Conservation (phyloP, 2,888 invertebrate species). For the Monochamus alternatus region DNA sequence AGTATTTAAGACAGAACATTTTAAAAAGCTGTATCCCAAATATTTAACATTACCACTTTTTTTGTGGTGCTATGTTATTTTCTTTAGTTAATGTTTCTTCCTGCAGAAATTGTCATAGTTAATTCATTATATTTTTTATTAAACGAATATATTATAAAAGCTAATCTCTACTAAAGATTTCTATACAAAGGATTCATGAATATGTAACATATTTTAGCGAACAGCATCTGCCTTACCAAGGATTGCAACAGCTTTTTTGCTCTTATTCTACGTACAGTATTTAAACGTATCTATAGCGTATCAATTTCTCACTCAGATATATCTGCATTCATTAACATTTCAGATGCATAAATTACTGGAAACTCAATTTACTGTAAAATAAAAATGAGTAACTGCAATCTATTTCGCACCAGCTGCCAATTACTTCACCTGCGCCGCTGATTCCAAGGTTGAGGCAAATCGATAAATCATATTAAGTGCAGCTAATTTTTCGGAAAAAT, state of each 20-base stretch:
- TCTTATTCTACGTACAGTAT: neutral
- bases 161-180: too few species aligned
- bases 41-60: too few species aligned
- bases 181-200: too few species aligned
- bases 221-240: neutral
- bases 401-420: constrained; percentile 11
- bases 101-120: too few species aligned
- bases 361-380: constrained; percentile 6
- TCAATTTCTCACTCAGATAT: neutral
- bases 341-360: constrained; percentile 12
- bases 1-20: too few species aligned
- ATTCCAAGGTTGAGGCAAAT: constrained; percentile 12
- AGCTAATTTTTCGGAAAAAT: neutral
- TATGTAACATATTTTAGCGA: too few species aligned
- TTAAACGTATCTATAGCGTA: neutral
- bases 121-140: too few species aligned
- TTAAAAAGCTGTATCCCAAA: too few species aligned
- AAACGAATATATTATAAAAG: too few species aligned
- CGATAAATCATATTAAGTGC: constrained; percentile 22
- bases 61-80: too few species aligned
- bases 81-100: too few species aligned
- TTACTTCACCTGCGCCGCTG: constrained; percentile 20
- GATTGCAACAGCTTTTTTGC: neutral
- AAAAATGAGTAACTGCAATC: constrained; percentile 17
- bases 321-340: constrained; percentile 22